These are phyloP conservation scores for Epinephelus malabaricus DNA, from an alignment of 2,797 vertebrate genomes.

Conservation along the genomic window DNA sequence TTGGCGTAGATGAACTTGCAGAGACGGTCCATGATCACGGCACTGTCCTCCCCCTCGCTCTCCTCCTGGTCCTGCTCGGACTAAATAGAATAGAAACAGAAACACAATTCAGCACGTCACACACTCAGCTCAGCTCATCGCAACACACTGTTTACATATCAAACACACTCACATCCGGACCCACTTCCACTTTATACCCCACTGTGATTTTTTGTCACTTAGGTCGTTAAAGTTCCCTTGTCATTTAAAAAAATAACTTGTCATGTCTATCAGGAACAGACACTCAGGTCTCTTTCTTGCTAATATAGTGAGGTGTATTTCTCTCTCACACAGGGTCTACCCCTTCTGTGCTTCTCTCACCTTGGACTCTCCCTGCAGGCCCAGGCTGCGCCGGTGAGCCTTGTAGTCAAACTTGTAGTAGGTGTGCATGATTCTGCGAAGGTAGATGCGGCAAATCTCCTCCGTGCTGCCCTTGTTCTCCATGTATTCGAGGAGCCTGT, in stretches of 20 bases:
- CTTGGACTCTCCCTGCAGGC: slow-evolving; percentile 89
- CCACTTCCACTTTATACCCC: background rate
- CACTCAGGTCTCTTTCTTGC: background rate
- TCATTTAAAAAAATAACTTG: too few relatives aligned
- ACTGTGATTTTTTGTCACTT: too few relatives aligned
- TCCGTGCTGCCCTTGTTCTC: slow-evolving; percentile 91
- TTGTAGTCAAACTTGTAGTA: slow-evolving; percentile 98
- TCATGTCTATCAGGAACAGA: background rate
- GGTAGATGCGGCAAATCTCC: slow-evolving; percentile 91
- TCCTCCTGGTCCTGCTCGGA: slow-evolving; percentile 94
- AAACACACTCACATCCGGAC: background rate
- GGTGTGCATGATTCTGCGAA: slow-evolving; percentile 93
- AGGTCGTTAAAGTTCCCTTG: too few relatives aligned
- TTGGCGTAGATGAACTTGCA: slow-evolving; percentile 95
- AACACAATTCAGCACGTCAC: background rate
- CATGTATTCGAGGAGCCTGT: slow-evolving; percentile 90
- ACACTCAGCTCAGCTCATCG: too few relatives aligned
- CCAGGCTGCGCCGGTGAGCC: slow-evolving; percentile 90
- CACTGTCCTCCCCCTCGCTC: slow-evolving; percentile 92
- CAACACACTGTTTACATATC: background rate
- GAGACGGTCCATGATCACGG: slow-evolving; percentile 92
- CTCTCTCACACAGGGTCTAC: background rate
- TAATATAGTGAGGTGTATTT: background rate
- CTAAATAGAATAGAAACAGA: slow-evolving; percentile 64
- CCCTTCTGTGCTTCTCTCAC: slow-evolving; percentile 60